These are phyloP conservation scores for Botia kubotai DNA, from an alignment of 2,797 vertebrate genomes.

Conservation along the genomic window DNA sequence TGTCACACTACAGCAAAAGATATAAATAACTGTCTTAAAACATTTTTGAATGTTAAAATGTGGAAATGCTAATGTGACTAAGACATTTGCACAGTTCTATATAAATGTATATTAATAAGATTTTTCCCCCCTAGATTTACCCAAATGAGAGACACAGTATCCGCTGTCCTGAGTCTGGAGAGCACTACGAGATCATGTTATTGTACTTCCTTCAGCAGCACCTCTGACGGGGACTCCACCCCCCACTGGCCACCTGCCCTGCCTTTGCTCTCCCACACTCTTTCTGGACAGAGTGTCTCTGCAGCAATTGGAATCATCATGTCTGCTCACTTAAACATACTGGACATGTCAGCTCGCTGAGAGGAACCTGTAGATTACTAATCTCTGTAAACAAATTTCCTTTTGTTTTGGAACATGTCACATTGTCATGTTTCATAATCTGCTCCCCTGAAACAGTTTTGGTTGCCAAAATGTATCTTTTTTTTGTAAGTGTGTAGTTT, in stretches of 20 bases:
- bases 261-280: constrained; percentile 6
- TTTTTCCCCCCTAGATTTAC: constrained; percentile 83
- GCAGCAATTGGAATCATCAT: constrained; percentile 5
- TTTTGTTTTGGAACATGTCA: constrained; percentile 45
- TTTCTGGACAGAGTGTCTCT: constrained; percentile 19
- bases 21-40: too few relatives aligned
- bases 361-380: too few relatives aligned
- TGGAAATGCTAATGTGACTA: too few relatives aligned
- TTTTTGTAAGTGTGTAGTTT: constrained; percentile 57
- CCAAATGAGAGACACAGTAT: constrained; percentile 99
- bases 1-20: too few relatives aligned
- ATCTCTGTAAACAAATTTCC: constrained; percentile 46
- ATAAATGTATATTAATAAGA: too few relatives aligned
- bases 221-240: constrained; percentile 81
- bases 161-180: constrained; percentile 97
- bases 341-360: background rate
- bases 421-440: constrained; percentile 16
- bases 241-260: background rate
- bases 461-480: constrained; percentile 62
- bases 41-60: too few relatives aligned
- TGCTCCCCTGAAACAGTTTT: constrained; percentile 35
- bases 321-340: constrained; percentile 1
- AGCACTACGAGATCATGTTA: constrained; percentile 99
- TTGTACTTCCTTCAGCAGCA: constrained; percentile 99
- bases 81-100: too few relatives aligned